Conservation (phyloP, 37 sponge, comb jelly and placozoan genomes). For the Tethya wilhelma region DNA sequence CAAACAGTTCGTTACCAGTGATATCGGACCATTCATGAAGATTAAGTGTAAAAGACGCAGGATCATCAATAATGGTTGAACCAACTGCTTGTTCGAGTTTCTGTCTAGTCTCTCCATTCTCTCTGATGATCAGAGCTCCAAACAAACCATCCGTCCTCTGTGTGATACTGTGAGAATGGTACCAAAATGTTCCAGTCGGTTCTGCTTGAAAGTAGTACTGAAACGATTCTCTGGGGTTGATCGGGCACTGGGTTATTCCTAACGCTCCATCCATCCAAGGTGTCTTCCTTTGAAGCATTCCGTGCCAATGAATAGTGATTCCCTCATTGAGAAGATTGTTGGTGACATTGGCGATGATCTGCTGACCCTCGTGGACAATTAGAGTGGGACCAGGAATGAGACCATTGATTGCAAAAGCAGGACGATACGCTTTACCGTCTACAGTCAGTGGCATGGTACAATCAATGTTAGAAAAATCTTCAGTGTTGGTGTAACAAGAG, state of each 20-base stretch:
- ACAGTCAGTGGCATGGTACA: constrained; percentile 48
- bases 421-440: constrained; percentile 49
- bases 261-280: constrained; percentile 84
- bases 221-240: constrained; percentile 39
- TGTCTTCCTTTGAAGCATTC: constrained; percentile 61
- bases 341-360: constrained; percentile 39
- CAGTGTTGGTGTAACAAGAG: not conserved
- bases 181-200: constrained; percentile 79
- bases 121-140: constrained; percentile 70
- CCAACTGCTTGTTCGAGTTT: not conserved
- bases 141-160: constrained; percentile 78
- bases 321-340: constrained; percentile 62
- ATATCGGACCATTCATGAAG: constrained; percentile 59
- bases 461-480: not conserved
- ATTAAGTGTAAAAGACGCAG: constrained; percentile 50
- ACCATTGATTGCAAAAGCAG: constrained; percentile 58
- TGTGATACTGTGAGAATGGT: constrained; percentile 77
- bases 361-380: constrained; percentile 36
- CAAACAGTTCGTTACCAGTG: constrained; percentile 42
- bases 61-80: constrained; percentile 33
- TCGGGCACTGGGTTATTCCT: constrained; percentile 65
- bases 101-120: not conserved
- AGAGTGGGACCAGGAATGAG: constrained; percentile 71
- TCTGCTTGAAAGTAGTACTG: constrained; percentile 60
- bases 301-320: constrained; percentile 84